Conservation (phyloP, 2,888 invertebrate species). For the Leptinotarsa haldemani region DNA sequence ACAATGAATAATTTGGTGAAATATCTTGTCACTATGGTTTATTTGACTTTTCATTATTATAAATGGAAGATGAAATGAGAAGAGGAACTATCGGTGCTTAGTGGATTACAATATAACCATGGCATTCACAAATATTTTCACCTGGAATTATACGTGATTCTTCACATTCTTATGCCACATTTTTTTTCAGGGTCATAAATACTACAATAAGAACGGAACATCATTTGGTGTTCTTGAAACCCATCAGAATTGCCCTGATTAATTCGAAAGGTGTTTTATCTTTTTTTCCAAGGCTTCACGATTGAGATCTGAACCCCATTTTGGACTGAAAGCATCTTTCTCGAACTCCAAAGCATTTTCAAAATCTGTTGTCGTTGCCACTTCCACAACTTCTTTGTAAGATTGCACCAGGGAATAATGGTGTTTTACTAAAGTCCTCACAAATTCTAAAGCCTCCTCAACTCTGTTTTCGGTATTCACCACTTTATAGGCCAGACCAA, state of each 20-base stretch:
- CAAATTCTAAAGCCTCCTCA: constrained; percentile 53
- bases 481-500: constrained; percentile 55
- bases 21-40: too few species aligned
- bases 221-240: neutral
- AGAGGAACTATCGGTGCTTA: too few species aligned
- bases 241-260: constrained; percentile 14
- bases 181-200: too few species aligned
- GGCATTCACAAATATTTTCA: too few species aligned
- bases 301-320: constrained; percentile 58
- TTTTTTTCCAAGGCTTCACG: constrained; percentile 51
- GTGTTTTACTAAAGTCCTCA: constrained; percentile 50
- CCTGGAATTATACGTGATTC: too few species aligned
- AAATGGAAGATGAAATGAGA: too few species aligned
- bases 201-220: too few species aligned
- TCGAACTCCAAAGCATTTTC: constrained; percentile 51
- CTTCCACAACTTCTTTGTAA: constrained; percentile 51
- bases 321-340: constrained; percentile 50
- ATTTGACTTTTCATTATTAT: too few species aligned
- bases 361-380: constrained; percentile 36
- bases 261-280: constrained; percentile 55
- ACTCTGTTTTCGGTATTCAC: constrained; percentile 47
- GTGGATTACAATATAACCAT: too few species aligned
- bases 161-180: too few species aligned
- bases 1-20: too few species aligned
- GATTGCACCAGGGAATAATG: constrained; percentile 52